Conservation (phyloP, 2,888 invertebrate species). For the Altica lythri region DNA sequence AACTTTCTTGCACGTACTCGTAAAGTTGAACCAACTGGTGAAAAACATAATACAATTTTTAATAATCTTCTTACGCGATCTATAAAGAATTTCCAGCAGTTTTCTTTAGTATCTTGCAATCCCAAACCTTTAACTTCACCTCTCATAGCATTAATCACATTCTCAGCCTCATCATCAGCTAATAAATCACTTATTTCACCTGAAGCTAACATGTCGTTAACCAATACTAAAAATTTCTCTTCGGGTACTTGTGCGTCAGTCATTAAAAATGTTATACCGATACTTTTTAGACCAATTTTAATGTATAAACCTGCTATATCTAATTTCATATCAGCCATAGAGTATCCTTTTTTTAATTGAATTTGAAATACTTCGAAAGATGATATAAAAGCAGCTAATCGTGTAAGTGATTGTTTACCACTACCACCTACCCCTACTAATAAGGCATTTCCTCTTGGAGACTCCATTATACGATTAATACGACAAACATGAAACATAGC, state of each 20-base stretch:
- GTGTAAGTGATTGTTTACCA: slow-evolving; percentile 89
- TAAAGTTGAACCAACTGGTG: slow-evolving; percentile 90
- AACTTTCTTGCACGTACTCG: slow-evolving; percentile 88
- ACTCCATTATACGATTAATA: slow-evolving; percentile 91
- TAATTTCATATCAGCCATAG: slow-evolving; percentile 76
- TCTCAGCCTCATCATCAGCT: slow-evolving; percentile 88
- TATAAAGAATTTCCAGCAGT: slow-evolving; percentile 95
- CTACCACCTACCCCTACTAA: slow-evolving; percentile 94
- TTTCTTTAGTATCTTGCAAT: slow-evolving; percentile 83
- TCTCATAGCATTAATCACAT: slow-evolving; percentile 76
- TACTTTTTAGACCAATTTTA: slow-evolving; percentile 84
- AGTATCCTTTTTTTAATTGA: slow-evolving; percentile 87
- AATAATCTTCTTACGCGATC: slow-evolving; percentile 80
- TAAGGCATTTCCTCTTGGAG: slow-evolving; percentile 89
- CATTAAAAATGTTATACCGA: slow-evolving; percentile 83
- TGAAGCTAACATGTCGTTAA: slow-evolving; percentile 92
- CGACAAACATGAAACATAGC: slow-evolving; percentile 92
- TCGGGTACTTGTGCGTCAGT: slow-evolving; percentile 93
- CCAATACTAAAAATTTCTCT: slow-evolving; percentile 86
- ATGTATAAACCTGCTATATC: slow-evolving; percentile 78
- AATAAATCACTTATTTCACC: slow-evolving; percentile 92
- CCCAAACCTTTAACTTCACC: slow-evolving; percentile 83
- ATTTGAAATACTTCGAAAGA: slow-evolving; percentile 92
- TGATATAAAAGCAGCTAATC: slow-evolving; percentile 88
- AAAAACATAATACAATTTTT: slow-evolving; percentile 86